Percentiles rank a stretch among this genome's conserved stretches.
These are phyloP conservation scores for Leptogaster cylindrica DNA, from an alignment of 2,888 invertebrate species.

Conservation along the genomic window DNA sequence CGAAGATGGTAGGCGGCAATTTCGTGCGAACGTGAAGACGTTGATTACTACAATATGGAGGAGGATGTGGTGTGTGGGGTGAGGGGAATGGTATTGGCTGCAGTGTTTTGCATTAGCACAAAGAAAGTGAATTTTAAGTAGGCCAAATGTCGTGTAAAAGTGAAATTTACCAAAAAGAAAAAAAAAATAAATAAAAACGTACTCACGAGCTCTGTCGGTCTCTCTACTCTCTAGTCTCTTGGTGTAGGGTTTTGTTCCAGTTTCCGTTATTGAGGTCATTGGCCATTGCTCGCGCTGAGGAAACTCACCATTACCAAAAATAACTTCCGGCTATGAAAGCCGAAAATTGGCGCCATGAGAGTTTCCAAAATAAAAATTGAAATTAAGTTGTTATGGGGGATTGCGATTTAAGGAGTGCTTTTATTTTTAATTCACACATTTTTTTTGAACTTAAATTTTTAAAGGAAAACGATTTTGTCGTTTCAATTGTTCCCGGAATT, in stretches of 20 bases:
- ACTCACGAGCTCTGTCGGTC: conserved; percentile 2
- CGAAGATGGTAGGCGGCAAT: not conserved
- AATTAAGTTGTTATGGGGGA: not conserved
- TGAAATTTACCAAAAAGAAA: conserved; percentile 34
- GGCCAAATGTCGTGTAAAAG: conserved; percentile 39
- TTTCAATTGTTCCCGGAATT: too few species aligned
- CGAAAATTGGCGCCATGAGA: conserved; percentile 19
- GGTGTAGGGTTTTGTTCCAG: conserved; percentile 38
- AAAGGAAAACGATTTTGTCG: too few species aligned
- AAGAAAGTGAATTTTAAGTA: conserved; percentile 42
- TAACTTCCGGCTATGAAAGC: conserved; percentile 37
- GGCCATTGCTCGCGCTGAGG: not conserved
- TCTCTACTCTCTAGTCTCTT: conserved; percentile 9
- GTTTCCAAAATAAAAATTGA: conserved; percentile 1
- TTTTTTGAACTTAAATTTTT: too few species aligned
- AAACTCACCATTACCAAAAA: conserved; percentile 5
- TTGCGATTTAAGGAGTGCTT: too few species aligned
- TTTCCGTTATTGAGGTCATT: conserved; percentile 28
- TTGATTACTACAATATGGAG: too few species aligned
- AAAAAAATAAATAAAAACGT: too few species aligned
- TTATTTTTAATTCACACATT: too few species aligned
- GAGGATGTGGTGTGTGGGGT: too few species aligned
- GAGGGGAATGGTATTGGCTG: too few species aligned
- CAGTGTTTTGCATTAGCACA: conserved; percentile 34
- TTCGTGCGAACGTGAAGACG: too few species aligned